Conservation (phyloP, 1,140 invertebrate species). For the Macrosteles quadrilineatus region DNA sequence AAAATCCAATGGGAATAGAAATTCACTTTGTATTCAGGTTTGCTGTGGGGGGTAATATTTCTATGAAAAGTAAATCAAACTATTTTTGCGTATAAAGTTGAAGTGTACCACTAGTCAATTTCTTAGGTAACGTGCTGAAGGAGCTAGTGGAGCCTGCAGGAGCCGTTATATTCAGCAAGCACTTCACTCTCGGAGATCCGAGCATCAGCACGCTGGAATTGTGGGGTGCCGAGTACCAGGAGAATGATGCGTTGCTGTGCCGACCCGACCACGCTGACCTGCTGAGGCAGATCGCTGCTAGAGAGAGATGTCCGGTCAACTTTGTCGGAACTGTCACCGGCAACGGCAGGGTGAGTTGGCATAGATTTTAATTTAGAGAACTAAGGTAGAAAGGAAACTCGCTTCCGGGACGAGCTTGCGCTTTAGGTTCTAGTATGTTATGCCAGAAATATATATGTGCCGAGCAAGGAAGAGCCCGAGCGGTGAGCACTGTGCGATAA, state of each 20-base stretch:
- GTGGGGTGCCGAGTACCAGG: slow-evolving; percentile 99
- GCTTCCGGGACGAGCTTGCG: background rate
- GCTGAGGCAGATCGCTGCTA: slow-evolving; percentile 71
- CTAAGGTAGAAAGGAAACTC: background rate
- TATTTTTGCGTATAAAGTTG: too few relatives aligned
- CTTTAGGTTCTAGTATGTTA: background rate
- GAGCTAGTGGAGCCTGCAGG: slow-evolving; percentile 94
- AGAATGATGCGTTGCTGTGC: slow-evolving; percentile 89
- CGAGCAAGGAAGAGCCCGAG: too few relatives aligned
- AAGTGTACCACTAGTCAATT: too few relatives aligned
- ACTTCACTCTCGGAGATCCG: slow-evolving; percentile 91
- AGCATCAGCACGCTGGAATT: slow-evolving; percentile 91
- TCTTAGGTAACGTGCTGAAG: slow-evolving; percentile 89
- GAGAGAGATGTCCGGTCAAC: slow-evolving; percentile 91
- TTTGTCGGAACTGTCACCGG: slow-evolving; percentile 92
- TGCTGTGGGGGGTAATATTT: too few relatives aligned
- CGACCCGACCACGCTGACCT: slow-evolving; percentile 61
- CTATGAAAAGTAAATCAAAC: too few relatives aligned
- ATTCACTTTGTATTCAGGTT: too few relatives aligned
- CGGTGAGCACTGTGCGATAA: too few relatives aligned
- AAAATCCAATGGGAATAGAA: too few relatives aligned
- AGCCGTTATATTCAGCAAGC: slow-evolving; percentile 84
- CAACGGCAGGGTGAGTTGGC: slow-evolving; percentile 69
- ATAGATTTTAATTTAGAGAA: background rate
- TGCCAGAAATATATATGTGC: too few relatives aligned